A percentile compares a stretch with the other conserved stretches of the same genome.
Conservation (phyloP, 2,888 invertebrate genomes). For the Autographa pulchrina region DNA sequence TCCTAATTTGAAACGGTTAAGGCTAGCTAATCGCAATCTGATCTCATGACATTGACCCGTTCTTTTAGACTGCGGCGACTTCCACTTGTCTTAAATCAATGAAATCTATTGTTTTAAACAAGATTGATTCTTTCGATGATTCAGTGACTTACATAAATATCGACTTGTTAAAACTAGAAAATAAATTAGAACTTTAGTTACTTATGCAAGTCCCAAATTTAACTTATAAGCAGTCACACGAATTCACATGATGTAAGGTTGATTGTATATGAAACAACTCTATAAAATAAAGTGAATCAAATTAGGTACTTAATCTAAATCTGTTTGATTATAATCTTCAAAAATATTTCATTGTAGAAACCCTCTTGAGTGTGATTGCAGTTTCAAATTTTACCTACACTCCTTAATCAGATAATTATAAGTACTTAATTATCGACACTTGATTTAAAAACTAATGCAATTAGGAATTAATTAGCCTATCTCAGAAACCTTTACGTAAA, state of each 20-base stretch:
- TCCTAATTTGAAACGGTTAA: background rate
- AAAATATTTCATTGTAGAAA: background rate
- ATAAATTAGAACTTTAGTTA: too few species aligned
- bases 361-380: conserved; percentile 8
- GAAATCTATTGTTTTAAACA: background rate
- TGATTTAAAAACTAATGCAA: background rate
- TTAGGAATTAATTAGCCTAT: background rate
- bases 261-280: too few species aligned
- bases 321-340: background rate
- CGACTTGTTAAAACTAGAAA: too few species aligned
- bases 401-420: conserved; percentile 5
- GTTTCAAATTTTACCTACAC: background rate
- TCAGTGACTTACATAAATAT: too few species aligned
- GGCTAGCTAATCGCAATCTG: background rate
- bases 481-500: background rate
- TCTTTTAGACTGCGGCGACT: background rate
- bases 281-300: too few species aligned
- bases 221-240: too few species aligned
- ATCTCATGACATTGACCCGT: background rate
- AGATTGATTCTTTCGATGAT: too few species aligned
- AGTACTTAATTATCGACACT: too few species aligned
- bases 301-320: too few species aligned
- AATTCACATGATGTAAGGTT: too few species aligned
- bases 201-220: too few species aligned
- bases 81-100: background rate